Evolutionary conservation across 2,797 vertebrate species (phyloP), one percentile per base, ranked within the genome.

Genomic region (Okamejei kenojei): DNA sequence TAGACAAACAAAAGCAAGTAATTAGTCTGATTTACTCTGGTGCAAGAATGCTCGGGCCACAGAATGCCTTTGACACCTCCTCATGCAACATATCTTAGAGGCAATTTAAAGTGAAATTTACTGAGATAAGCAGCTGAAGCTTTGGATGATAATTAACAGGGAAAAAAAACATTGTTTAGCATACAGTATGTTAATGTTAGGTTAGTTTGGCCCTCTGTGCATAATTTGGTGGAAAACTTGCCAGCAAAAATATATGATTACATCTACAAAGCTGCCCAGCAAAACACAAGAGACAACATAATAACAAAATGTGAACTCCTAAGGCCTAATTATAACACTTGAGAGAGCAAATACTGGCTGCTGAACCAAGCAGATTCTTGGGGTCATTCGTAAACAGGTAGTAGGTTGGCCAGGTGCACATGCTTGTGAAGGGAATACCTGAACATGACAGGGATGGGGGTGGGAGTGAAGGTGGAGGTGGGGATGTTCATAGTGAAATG

Each of bases 331-430:
- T 98, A 98, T 98, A 97, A 98, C 98, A 98, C 97, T 96, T 96
- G 98, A 98, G 98, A 99, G 97, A 97, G 96, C 94, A 95, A 95
- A 96, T 95, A 96, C 97, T 96, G 97, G 97, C 97, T 99, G 98
- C 98, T 99, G 98, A 99, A 98, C 97, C 97, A 98, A 98, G 98
- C 98, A 99, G 97, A 99, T 98, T 98, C 97, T 95, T 96, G 96
- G 95, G 97, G 97, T 99, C 98, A 99, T 99, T 99, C 99, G 98
- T 98, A 98, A 98, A 98, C 97, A 99, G 98, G 98, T 98, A 98
- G 97, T 96, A 95, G 96, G 96, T 94, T 94, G 96, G 96, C 98
- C 98, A 99, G 98, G 98, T 99, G 98, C 94, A 93, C 95, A 95
- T 95, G 97, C 97, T 98, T 0, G 6, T 4, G 78, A 93, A 94